Base-by-base conservation (phyloP, 2,797 vertebrate species). In the Platyrinchus mystaceus region DNA sequence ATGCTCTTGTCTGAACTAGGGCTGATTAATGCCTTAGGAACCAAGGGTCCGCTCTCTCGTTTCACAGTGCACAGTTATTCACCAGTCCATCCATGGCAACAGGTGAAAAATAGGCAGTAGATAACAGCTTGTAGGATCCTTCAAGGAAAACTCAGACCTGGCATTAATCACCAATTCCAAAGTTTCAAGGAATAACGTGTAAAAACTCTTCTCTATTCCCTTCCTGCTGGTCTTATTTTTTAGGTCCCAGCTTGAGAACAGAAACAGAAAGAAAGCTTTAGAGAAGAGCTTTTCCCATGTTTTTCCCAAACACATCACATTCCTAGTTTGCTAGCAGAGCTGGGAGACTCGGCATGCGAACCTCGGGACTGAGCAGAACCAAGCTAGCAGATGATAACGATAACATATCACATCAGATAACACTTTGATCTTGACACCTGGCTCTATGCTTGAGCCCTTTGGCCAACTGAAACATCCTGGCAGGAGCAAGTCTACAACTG, bases 1-100 rank as follows among this genome's bases (percentile, higher is more conserved):
- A 89, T 58, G 63, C 58, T 95, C 70, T 90, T 87, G 77, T 87
- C 74, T 94, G 67, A 95, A 56, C 52, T 66, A 75, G 53, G 32
- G 39, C 28, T 94, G 87, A 96, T 92, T 95, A 81, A 93, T 92
- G 44, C 39, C 69, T 81, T 78, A 93, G 78, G 75, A 96, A 91
- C 71, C 53, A 69, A 71, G 58, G 68, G 46, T 78, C 69, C 83
- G 43, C 39, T 84, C 64, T 89, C 82, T 81, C 32, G 36, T 89
- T 93, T 87, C 4, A 1, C 39, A 80, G 64, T 62, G 21, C 36
- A 58, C 69, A 73, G 66, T 91, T 92, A 75, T 59, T 89, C 84
- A 62, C 76, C 39, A 66, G 39, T 67, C 39, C 85, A 89, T 49
- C 79, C 82, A 76, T 69, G 84, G 73, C 82, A 92, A 91, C 89